Base-by-base conservation (phyloP, 2,797 vertebrate species). In the Psittacula derbiana region DNA sequence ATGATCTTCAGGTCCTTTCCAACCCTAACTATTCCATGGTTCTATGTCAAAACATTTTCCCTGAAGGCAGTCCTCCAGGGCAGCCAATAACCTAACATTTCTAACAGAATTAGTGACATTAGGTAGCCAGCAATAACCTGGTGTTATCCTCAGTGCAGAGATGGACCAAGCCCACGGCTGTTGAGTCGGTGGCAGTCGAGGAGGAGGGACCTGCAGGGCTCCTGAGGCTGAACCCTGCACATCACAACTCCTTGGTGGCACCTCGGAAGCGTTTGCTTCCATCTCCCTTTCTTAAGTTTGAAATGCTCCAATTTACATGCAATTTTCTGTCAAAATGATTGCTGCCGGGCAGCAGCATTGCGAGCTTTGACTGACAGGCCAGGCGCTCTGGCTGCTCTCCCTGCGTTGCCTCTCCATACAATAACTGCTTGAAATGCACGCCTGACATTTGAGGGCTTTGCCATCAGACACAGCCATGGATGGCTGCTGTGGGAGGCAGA, bases 291-390 rank as follows among this genome's bases (percentile, higher is more conserved):
- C 55, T 73, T 91, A 88, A 93, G 93, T 93, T 76, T 78, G 46
- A 90, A 94, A 71, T 81, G 0, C 72, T 85, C 85, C 90, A 8
- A 94, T 93, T 94, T 82, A 60, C 49, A 75, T 66, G 85, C 91
- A 80, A 72, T 92, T 91, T 92, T 78, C 89, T 95, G 76, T 90
- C 90, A 80, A 81, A 95, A 74, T 18, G 10, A 84, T 72, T 85
- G 41, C 80, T 58, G 83, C 31, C 33, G 9, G 8, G 58, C 10
- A 19, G 73, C 2, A 0, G 92, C 25, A 3, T 12, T 5, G 12
- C 0, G 0, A 66, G 40, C 53, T 47, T 44, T 84, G 93, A 93
- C 31, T 95, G 91, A 85, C 93, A 86, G 73, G 85, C 69, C 24
- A 8, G 44, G 86, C 19, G 0, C 88, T 72, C 70, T 0, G 1